Conservation (phyloP, 2,797 vertebrate genomes). For the Rhabdomys pumilio region DNA sequence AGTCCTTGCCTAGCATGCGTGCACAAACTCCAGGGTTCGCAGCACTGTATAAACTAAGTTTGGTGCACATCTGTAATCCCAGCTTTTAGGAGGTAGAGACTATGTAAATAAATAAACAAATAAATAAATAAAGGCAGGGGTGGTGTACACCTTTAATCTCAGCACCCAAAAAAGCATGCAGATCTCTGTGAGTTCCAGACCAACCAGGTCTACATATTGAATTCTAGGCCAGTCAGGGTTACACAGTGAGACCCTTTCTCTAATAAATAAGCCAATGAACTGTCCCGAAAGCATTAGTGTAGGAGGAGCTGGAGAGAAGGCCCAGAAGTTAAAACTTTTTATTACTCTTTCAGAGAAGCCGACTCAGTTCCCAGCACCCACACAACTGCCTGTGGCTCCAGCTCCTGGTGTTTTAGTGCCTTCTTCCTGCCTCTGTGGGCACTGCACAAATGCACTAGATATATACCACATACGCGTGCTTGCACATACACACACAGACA, state of each 20-base stretch:
- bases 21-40: neutral
- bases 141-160: neutral
- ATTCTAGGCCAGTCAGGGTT: neutral
- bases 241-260: neutral
- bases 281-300: neutral
- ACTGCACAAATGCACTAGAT: neutral
- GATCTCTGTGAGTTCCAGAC: neutral
- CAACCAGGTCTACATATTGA: neutral
- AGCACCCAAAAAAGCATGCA: neutral
- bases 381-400: neutral
- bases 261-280: neutral
- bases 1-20: neutral
- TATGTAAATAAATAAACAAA: neutral
- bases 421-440: neutral
- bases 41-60: neutral
- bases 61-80: neutral
- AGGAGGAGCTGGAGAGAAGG: neutral
- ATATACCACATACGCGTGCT: too few relatives aligned
- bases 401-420: neutral
- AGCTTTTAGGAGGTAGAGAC: neutral
- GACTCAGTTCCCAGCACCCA: neutral
- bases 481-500: neutral
- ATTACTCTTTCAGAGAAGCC: neutral
- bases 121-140: neutral
- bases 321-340: neutral